Evolutionary conservation across 2,797 vertebrate genomes (phyloP), one percentile per base, ranked within the genome.

Genomic region (Netta rufina): DNA sequence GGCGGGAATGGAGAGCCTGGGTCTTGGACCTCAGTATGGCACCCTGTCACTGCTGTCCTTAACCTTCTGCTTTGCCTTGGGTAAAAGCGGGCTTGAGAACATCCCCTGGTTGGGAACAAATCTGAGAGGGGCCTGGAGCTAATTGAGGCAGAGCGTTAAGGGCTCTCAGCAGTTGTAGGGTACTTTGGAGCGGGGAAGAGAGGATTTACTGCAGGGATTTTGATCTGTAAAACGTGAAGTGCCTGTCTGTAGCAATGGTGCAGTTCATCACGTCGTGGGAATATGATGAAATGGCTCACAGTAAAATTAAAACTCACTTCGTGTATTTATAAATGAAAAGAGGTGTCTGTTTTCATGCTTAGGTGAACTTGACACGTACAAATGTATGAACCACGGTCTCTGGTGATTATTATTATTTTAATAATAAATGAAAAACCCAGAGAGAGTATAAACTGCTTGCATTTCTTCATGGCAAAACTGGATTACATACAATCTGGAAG

Each of bases 301-400:
- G 69, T 85, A 82, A 94, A 92, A 93, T 94, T 93, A 91, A 93
- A 96, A 87, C 65, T 74, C 72, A 18, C 81, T 72, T 70, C 28
- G 5, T 89, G 51, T 89, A 56, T 90, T 94, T 92, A 58, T 80
- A 92, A 95, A 93, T 72, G 75, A 87, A 69, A 53, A 73, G 61
- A 72, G 17, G 54, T 85, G 20, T 90, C 75, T 9, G 7, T 74
- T 93, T 94, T 93, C 70, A 75, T 75, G 78, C 90, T 91, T 92
- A 85, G 47, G 54, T 96, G 84, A 87, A 85, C 82, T 45, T 93
- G 81, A 78, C 41, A 25, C 66, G 33, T 62, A 43, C 7, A 13
- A 80, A 77, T 69, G 21, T n/a, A 41, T 30, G 78, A 92, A 80
- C 51, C 33, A 33, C 25, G 7, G 36, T 80, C 78, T 83, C 54